Conservation (phyloP, 2,888 invertebrate species). For the Caenorhabditis afra region DNA sequence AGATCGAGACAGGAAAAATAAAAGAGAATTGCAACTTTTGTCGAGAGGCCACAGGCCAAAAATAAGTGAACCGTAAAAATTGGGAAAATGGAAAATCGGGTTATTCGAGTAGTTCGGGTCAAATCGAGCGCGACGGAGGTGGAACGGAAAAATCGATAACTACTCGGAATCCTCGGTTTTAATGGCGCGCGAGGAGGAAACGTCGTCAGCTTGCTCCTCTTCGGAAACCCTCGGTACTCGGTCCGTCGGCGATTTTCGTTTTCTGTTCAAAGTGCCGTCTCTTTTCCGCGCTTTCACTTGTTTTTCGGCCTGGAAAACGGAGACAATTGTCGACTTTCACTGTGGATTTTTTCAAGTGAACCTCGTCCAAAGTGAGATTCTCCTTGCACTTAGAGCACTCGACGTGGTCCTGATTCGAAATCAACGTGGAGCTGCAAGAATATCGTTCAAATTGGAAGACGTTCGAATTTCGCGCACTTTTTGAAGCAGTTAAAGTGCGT, state of each 20-base stretch:
- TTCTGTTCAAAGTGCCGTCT: neutral
- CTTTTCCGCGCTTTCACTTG: conserved; percentile 4
- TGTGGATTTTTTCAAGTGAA: neutral
- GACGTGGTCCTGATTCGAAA: conserved; percentile 12
- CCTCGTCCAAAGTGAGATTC: conserved; percentile 5
- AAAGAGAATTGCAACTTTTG: neutral
- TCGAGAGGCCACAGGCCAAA: neutral
- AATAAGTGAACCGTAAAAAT: conserved; percentile 33
- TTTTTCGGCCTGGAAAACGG: neutral
- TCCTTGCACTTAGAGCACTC: conserved; percentile 25
- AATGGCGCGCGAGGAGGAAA: too few relatives aligned
- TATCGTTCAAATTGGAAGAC: conserved; percentile 1
- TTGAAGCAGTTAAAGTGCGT: conserved; percentile 53
- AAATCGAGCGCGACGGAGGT: neutral
- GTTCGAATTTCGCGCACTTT: conserved; percentile 33
- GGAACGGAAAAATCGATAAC: neutral
- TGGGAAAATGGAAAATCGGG: neutral
- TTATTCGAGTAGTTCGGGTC: neutral
- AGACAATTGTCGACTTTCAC: neutral
- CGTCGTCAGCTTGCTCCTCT: neutral
- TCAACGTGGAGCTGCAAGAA: conserved; percentile 31
- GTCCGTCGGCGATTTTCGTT: neutral
- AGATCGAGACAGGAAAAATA: neutral
- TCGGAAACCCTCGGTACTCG: neutral
- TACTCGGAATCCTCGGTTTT: neutral